Evolutionary conservation across 2,797 vertebrate genomes (phyloP).

Genomic region (Coregonus suidteri): DNA sequence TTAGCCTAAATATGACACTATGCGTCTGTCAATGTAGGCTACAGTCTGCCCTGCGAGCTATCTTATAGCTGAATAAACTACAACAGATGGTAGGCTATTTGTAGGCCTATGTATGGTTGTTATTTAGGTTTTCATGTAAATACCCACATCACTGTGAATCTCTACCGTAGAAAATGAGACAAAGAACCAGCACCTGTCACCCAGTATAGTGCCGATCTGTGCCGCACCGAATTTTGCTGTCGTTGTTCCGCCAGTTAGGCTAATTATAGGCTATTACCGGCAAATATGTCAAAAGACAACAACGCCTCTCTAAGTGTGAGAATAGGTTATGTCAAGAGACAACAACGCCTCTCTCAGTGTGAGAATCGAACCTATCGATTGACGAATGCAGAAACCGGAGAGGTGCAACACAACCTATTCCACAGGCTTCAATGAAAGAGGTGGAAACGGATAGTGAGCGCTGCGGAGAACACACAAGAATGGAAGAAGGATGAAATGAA

Average conservation of each 20-base stretch:
- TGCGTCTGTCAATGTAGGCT: neutral
- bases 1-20: slow-evolving; percentile 5
- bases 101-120: neutral
- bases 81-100: neutral
- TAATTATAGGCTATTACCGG: neutral
- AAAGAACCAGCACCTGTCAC: neutral
- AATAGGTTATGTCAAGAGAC: neutral
- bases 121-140: neutral
- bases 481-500: neutral
- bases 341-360: neutral
- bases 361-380: neutral
- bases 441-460: neutral
- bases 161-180: neutral
- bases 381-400: neutral
- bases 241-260: neutral
- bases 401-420: neutral
- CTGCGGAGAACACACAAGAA: neutral
- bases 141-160: neutral
- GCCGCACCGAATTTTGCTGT: neutral
- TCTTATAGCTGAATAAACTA: neutral
- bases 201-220: neutral
- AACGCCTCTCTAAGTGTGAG: neutral
- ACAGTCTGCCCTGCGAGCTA: neutral
- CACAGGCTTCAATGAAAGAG: neutral
- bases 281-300: neutral